Conservation (phyloP, 2,113 vertebrate genomes). For the Tyto alba region DNA sequence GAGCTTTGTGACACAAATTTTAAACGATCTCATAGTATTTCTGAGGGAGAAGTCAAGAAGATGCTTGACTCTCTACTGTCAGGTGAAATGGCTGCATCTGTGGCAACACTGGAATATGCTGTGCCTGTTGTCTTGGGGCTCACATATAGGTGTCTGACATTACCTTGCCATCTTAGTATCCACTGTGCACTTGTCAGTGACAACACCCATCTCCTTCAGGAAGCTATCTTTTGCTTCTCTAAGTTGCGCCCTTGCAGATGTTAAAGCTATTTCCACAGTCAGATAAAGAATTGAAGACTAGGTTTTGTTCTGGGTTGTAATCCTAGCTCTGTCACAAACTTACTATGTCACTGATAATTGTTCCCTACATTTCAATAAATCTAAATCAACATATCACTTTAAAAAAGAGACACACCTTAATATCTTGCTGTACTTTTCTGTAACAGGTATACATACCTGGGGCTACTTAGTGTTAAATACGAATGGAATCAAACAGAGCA, state of each 20-base stretch:
- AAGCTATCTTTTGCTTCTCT: neutral
- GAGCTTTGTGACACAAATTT: neutral
- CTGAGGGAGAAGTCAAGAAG: neutral
- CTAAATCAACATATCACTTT: neutral
- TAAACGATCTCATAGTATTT: accelerated
- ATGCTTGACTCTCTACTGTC: neutral
- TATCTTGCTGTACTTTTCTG: neutral
- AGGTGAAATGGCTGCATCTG: neutral
- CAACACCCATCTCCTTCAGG: neutral
- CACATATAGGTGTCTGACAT: too few species aligned
- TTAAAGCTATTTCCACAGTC: neutral
- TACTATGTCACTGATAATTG: neutral
- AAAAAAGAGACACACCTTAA: neutral
- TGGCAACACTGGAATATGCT: neutral
- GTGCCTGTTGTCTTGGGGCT: neutral
- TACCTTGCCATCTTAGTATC: neutral
- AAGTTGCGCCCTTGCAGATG: neutral
- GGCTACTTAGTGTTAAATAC: accelerated
- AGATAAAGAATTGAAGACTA: neutral
- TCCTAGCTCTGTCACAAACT: neutral
- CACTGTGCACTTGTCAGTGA: neutral
- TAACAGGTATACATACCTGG: neutral
- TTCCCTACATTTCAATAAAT: neutral
- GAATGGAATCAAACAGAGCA: neutral
- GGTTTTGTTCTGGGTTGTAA: neutral